Percentiles rank a stretch among this genome's conserved stretches.
phyloP scores from a whole-genome alignment of 2,113 vertebrate species.

The Pheucticus melanocephalus region DNA sequence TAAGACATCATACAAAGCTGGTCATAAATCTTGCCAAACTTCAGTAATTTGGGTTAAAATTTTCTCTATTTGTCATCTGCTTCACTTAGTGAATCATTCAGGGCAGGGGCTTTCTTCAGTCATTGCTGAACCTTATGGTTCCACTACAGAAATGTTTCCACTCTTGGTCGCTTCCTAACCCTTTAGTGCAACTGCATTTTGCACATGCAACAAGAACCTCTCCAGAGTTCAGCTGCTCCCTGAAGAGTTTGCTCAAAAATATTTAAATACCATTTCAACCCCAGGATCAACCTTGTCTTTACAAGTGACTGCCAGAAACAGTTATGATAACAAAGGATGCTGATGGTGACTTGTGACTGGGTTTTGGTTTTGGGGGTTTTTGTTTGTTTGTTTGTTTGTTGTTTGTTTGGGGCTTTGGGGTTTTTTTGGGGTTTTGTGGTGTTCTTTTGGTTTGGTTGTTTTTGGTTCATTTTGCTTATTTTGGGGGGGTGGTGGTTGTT shows the following conservation, averaged over 20 bases:
- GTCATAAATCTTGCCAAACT: not conserved
- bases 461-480: not conserved
- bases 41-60: not conserved
- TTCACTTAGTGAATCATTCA: not conserved
- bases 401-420: not conserved
- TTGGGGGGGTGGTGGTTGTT: rapidly evolving
- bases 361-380: too few species aligned
- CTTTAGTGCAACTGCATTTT: not conserved
- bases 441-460: not conserved
- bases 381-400: not conserved
- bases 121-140: not conserved
- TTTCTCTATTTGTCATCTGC: not conserved
- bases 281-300: not conserved
- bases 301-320: not conserved
- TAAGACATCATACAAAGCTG: not conserved
- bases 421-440: too few species aligned
- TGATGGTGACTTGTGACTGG: not conserved
- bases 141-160: not conserved
- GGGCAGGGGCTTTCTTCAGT: not conserved
- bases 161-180: not conserved
- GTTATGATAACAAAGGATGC: not conserved
- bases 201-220: not conserved
- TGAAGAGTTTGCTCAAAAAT: not conserved
- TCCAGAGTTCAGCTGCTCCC: not conserved
- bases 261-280: not conserved